Evolutionary conservation across 2,888 invertebrate genomes (phyloP).

Genomic region (Drosophila helvetica): DNA sequence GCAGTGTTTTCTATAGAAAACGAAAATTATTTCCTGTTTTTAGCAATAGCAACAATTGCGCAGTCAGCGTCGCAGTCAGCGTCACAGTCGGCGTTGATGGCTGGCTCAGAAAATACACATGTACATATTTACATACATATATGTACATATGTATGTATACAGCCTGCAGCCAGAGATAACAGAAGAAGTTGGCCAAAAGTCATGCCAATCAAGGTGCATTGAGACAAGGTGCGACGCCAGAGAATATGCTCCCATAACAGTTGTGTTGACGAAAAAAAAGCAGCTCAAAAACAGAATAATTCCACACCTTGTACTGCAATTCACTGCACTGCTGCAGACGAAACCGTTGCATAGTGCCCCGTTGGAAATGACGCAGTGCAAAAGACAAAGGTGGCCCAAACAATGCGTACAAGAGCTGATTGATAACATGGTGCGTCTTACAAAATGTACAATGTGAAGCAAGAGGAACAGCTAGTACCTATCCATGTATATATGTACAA

Average conservation of each 20-base stretch:
- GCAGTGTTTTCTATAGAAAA: constrained; percentile 55
- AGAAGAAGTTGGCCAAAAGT: constrained; percentile 12
- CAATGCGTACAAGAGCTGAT: constrained; percentile 45
- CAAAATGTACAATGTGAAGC: constrained; percentile 18
- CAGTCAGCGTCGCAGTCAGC: background rate
- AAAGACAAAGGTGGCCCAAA: constrained; percentile 17
- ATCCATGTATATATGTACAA: no score
- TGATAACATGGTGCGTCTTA: constrained; percentile 44
- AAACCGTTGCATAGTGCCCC: no score
- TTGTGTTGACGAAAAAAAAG: no score
- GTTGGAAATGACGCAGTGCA: constrained; percentile 41
- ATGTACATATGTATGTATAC: constrained; percentile 3
- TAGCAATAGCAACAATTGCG: constrained; percentile 26
- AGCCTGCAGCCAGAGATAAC: constrained; percentile 21
- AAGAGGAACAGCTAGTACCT: constrained; percentile 18
- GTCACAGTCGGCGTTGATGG: constrained; percentile 2
- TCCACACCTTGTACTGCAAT: no score
- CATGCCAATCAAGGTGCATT: background rate
- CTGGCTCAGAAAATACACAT: constrained; percentile 17
- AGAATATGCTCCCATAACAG: background rate
- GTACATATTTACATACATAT: constrained; percentile 2
- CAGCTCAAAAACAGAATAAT: no score
- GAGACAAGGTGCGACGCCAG: background rate
- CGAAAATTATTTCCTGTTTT: constrained; percentile 70
- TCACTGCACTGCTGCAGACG: no score